Evolutionary conservation across 53 echinoderm and acorn worm genomes (phyloP).

Genomic region (Patiria pectinifera): DNA sequence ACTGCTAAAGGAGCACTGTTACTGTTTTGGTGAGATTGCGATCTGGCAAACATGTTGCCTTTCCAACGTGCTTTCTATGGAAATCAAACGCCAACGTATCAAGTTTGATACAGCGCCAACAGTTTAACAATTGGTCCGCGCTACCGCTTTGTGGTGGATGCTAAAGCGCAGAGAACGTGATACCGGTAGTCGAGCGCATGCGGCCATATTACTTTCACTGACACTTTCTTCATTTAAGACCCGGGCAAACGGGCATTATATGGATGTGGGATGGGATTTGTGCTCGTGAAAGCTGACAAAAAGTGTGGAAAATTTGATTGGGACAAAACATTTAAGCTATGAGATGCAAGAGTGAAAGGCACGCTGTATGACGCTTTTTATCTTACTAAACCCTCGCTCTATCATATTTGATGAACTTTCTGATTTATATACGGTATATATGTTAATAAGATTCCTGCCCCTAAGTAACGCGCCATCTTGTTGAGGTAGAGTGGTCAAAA

Average conservation of each 20-base stretch:
- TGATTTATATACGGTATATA: too few species aligned
- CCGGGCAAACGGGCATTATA: background rate
- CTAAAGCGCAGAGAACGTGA: conserved; percentile 15
- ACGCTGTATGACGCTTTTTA: too few species aligned
- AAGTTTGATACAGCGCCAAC: conserved; percentile 8
- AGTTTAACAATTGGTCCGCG: background rate
- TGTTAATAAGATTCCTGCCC: too few species aligned
- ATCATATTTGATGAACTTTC: too few species aligned
- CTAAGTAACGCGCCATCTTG: too few species aligned
- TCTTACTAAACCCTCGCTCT: too few species aligned
- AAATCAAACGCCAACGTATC: background rate
- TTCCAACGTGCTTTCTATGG: background rate
- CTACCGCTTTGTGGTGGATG: conserved; percentile 18
- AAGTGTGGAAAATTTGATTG: too few species aligned
- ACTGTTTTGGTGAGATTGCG: background rate
- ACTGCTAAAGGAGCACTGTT: background rate
- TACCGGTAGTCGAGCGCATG: conserved; percentile 22
- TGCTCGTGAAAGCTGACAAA: background rate
- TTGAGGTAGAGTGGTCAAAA: too few species aligned
- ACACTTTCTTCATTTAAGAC: background rate
- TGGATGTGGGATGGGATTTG: background rate
- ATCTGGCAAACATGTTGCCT: background rate
- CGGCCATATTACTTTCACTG: background rate
- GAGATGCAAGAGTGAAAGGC: too few species aligned
- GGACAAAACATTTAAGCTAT: too few species aligned